Evolutionary conservation across 2,888 invertebrate genomes (phyloP).

Genomic region (Xanthia togata): DNA sequence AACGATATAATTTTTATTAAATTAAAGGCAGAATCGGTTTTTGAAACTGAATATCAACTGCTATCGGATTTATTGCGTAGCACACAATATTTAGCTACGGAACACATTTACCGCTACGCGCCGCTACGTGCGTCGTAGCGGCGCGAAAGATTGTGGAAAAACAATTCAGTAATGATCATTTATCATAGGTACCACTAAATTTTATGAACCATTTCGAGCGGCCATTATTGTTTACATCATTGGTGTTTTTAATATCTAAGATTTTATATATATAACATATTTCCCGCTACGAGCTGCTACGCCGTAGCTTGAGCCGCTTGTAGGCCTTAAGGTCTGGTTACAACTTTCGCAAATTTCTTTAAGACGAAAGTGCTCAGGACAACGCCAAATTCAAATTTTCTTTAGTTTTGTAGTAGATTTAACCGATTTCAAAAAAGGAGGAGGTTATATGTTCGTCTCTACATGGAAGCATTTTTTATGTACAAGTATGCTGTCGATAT

Average conservation of each 20-base stretch:
- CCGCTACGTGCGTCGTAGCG: constrained; percentile 11
- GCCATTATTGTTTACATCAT: not conserved
- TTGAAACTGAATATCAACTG: not conserved
- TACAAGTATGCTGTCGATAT: too few relatives aligned
- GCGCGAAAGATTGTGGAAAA: not conserved
- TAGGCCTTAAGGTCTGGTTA: not conserved
- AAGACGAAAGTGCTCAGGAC: not conserved
- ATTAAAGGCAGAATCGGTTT: not conserved
- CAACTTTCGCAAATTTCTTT: not conserved
- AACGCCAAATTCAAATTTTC: not conserved
- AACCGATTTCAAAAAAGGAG: too few relatives aligned
- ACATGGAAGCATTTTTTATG: too few relatives aligned
- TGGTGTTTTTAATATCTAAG: not conserved
- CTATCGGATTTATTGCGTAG: not conserved
- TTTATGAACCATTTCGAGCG: not conserved
- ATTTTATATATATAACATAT: not conserved
- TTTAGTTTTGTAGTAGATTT: not conserved
- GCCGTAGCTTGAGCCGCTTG: not conserved
- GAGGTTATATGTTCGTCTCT: too few relatives aligned
- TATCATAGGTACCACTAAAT: not conserved
- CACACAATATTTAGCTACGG: not conserved
- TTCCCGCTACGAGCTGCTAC: not conserved
- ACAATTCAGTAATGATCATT: not conserved
- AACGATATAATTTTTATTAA: too few relatives aligned
- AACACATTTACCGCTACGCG: not conserved